Conservation (phyloP, 2,888 invertebrate species). For the Tinea trinotella region DNA sequence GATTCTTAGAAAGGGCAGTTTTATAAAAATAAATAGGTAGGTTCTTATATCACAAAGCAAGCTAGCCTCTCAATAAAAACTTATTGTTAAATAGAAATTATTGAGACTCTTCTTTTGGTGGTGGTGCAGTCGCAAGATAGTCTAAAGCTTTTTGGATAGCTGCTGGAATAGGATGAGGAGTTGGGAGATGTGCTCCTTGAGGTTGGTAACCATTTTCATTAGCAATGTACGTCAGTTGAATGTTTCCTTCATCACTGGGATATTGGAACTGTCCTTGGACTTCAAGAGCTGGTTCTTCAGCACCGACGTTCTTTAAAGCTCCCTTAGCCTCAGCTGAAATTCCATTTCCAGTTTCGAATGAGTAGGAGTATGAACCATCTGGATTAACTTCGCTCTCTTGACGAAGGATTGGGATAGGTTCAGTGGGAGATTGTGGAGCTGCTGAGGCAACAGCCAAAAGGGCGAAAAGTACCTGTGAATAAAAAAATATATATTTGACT, state of each 20-base stretch:
- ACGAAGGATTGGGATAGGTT: slow-evolving; percentile 65
- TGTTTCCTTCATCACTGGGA: slow-evolving; percentile 72
- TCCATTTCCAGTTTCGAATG: slow-evolving; percentile 77
- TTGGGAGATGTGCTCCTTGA: slow-evolving; percentile 73
- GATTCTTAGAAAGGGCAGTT: too few relatives aligned
- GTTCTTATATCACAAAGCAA: neutral
- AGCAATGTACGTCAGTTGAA: slow-evolving; percentile 75
- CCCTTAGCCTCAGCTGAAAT: slow-evolving; percentile 73
- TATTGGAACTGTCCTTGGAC: slow-evolving; percentile 77
- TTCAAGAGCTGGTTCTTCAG: slow-evolving; percentile 62
- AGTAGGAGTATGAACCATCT: slow-evolving; percentile 73
- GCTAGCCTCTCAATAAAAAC: neutral
- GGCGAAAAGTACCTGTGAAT: slow-evolving; percentile 52
- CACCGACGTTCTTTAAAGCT: slow-evolving; percentile 66
- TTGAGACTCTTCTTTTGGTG: slow-evolving; percentile 43
- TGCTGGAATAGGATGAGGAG: slow-evolving; percentile 78
- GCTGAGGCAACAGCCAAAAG: slow-evolving; percentile 48
- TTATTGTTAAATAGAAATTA: neutral
- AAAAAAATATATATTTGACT: neutral
- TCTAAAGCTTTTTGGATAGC: slow-evolving; percentile 78
- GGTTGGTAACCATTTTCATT: slow-evolving; percentile 81
- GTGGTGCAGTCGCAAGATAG: slow-evolving; percentile 77
- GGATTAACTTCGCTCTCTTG: slow-evolving; percentile 68
- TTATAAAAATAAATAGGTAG: too few relatives aligned
- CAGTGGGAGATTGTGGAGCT: slow-evolving; percentile 46